Conservation (phyloP, 2,888 invertebrate genomes). For the Eupithecia inturbata region DNA sequence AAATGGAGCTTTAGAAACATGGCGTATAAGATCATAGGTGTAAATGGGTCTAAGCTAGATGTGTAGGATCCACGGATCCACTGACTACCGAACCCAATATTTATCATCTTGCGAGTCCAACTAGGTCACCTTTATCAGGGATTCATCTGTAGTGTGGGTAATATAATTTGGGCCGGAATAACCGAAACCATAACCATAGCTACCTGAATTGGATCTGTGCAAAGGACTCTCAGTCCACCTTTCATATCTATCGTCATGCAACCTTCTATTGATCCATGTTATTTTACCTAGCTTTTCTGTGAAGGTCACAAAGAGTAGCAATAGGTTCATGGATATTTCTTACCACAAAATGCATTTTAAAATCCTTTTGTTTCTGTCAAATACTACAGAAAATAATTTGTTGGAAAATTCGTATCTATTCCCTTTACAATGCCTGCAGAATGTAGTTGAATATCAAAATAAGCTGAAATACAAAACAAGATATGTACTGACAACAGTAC, state of each 20-base stretch:
- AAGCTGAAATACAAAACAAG: not conserved
- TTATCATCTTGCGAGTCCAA: conserved; percentile 47
- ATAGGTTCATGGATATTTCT: not conserved
- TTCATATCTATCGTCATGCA: conserved; percentile 11
- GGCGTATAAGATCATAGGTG: conserved; percentile 14
- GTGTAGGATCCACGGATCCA: conserved; percentile 2
- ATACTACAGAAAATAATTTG: not conserved
- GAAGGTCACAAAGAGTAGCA: not conserved
- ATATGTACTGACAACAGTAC: not conserved
- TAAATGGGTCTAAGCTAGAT: conserved; percentile 17
- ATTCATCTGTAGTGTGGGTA: conserved; percentile 44
- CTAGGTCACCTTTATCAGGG: conserved; percentile 50
- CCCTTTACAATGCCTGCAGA: not conserved
- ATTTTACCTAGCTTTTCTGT: conserved; percentile 8
- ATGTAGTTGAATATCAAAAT: not conserved
- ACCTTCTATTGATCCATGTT: not conserved
- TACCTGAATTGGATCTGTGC: conserved; percentile 33
- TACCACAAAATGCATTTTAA: not conserved
- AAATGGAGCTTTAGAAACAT: conserved; percentile 13
- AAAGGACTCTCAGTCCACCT: conserved; percentile 32
- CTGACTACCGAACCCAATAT: conserved; percentile 37
- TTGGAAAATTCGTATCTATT: not conserved
- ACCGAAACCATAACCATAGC: conserved; percentile 36
- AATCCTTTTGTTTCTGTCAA: not conserved
- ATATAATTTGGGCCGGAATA: conserved; percentile 45